Conservation (phyloP, 2,797 vertebrate species). For the Takifugu ocellatus region DNA sequence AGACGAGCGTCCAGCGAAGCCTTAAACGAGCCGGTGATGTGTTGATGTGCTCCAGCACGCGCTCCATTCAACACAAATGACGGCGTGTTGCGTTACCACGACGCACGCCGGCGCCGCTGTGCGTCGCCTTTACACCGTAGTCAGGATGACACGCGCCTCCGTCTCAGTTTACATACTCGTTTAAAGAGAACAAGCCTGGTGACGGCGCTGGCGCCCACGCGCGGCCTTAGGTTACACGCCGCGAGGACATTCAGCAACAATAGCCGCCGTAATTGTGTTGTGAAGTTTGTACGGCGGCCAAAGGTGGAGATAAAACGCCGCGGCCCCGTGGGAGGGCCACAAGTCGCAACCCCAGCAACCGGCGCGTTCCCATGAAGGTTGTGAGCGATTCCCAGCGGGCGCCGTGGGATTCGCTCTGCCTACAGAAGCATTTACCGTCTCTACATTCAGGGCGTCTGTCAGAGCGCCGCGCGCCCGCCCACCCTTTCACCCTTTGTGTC, state of each 20-base stretch:
- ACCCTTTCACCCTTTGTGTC: constrained; percentile 23
- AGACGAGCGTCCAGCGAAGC: no score
- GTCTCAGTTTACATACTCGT: not conserved
- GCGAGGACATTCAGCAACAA: constrained; percentile 51
- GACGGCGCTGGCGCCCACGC: constrained; percentile 28
- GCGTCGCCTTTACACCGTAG: no score
- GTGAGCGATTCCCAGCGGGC: constrained; percentile 49
- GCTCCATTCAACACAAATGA: no score
- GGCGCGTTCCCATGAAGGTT: constrained; percentile 15
- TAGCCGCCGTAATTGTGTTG: constrained; percentile 62
- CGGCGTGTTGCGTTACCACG: no score
- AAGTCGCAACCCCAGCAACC: constrained; percentile 61
- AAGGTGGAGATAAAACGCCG: constrained; percentile 51
- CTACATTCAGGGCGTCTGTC: constrained; percentile 53
- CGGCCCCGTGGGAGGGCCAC: constrained; percentile 51
- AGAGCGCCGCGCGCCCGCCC: constrained; percentile 35
- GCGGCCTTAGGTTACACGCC: constrained; percentile 40
- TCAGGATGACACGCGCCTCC: not conserved
- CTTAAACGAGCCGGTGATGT: no score
- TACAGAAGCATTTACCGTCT: constrained; percentile 49
- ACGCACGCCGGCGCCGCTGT: no score
- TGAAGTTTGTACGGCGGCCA: constrained; percentile 58
- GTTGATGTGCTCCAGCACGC: no score
- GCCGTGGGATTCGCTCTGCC: constrained; percentile 40
- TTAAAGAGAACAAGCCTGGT: constrained; percentile 7